phyloP scores from a whole-genome alignment of 2,888 invertebrate species.

The Tinea trinotella region DNA sequence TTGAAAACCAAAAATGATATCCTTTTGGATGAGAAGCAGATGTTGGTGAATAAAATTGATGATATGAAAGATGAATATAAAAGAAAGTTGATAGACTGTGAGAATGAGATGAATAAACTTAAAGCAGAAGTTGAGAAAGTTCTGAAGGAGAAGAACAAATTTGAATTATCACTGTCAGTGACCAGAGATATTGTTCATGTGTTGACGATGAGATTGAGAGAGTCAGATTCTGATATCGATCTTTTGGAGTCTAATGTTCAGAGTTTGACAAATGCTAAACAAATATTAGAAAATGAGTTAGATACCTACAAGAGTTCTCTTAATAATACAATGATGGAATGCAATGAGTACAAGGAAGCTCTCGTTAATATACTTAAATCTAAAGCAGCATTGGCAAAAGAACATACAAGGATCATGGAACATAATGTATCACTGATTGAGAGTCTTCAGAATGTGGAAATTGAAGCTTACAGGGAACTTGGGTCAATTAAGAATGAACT shows the following conservation, averaged over 20 bases:
- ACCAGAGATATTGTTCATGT: slow-evolving; percentile 74
- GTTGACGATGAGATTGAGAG: slow-evolving; percentile 66
- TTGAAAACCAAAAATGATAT: slow-evolving; percentile 43
- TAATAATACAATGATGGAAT: slow-evolving; percentile 49
- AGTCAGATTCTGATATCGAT: slow-evolving; percentile 74
- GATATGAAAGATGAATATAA: slow-evolving; percentile 50
- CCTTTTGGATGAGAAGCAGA: slow-evolving; percentile 37
- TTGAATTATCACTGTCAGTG: slow-evolving; percentile 72
- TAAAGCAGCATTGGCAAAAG: slow-evolving; percentile 57
- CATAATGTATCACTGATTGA: slow-evolving; percentile 62
- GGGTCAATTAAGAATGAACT: slow-evolving; percentile 59
- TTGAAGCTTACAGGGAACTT: slow-evolving; percentile 60
- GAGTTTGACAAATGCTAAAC: slow-evolving; percentile 42
- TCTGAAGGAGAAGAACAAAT: slow-evolving; percentile 66
- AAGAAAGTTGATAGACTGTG: slow-evolving; percentile 46
- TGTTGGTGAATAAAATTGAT: slow-evolving; percentile 37
- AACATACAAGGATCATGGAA: slow-evolving; percentile 62
- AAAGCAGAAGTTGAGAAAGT: slow-evolving; percentile 56
- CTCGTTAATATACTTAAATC: slow-evolving; percentile 60
- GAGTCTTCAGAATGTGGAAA: slow-evolving; percentile 60
- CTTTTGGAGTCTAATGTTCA: slow-evolving; percentile 59
- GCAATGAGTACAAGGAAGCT: slow-evolving; percentile 63
- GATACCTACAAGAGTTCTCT: slow-evolving; percentile 44
- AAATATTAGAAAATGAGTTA: slow-evolving; percentile 49
- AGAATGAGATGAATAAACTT: slow-evolving; percentile 56